Evolutionary conservation across 2,797 vertebrate species (phyloP), one percentile per base, ranked within the genome.

Genomic region (Rhynchonycteris naso): DNA sequence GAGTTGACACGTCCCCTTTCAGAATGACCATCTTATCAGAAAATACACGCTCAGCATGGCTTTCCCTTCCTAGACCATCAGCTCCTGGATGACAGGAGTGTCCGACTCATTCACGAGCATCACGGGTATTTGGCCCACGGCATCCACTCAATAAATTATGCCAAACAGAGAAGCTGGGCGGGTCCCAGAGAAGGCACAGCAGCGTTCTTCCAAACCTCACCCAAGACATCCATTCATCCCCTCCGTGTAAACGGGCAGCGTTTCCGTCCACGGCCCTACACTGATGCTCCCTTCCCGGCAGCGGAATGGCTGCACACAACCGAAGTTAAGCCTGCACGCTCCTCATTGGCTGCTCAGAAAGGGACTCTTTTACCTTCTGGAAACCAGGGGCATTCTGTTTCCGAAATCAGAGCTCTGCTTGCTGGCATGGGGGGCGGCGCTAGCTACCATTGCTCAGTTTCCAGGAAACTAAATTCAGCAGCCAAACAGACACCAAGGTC

Each of bases 231-330:
- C 4, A 12, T 0, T 8, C 22, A 4, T 24, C 16, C 16, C 28
- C 68, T 35, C 5, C 14, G 0, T 18, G 26, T 61, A 22, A 43
- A 26, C 0, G 10, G 3, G 4, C 30, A 13, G 19, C 0, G 28
- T 35, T n/a, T 9, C 56, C 1, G 0, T 43, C 43, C 2, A 0
- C 43, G n/a, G 26, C n/a, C 10, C 0, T 1, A 28, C 0, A 0
- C 26, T 0, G 0, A 19, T 10, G 9, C 35, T 1, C 3, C 58
- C 38, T n/a, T 1, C 3, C 58, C 38, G 69, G 16, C 24, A 8
- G 13, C 4, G 30, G 21, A 16, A 38, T 15, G 2, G 2, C 21
- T 3, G 13, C 56, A 22, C 21, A 18, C 66, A 71, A 26, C 16
- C 2, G 2, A 52, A 33, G 30, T 0, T 7, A 65, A 28, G 61